These are phyloP conservation scores for Bos indicus DNA, from an alignment of 2,113 vertebrate species.

Conservation along the genomic window DNA sequence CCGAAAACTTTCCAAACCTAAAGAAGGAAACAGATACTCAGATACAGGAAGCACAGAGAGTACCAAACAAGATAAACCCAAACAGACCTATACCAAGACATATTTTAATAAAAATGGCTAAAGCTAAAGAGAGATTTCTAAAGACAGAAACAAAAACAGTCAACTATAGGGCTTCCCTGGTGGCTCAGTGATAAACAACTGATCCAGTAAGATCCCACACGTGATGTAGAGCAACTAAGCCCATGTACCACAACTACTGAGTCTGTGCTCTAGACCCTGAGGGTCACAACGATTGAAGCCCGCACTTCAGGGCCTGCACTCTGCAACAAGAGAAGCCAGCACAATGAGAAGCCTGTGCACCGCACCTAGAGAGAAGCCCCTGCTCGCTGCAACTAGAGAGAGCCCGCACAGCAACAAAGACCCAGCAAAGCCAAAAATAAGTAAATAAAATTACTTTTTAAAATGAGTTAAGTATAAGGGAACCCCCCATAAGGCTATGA, in stretches of 20 bases:
- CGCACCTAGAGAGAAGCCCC: background rate
- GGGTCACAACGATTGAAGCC: background rate
- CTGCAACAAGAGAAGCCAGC: background rate
- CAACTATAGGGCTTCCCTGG: background rate
- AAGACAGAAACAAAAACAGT: background rate
- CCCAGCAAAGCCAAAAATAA: background rate
- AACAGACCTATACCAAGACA: background rate
- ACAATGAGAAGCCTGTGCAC: background rate
- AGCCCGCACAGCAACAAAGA: background rate
- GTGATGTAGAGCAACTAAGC: background rate
- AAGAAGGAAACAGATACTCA: background rate
- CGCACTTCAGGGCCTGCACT: accelerated
- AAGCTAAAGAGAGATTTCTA: background rate
- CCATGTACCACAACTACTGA: background rate
- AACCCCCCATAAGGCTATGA: background rate
- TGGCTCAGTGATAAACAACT: background rate
- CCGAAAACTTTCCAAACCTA: background rate
- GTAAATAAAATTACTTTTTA: background rate
- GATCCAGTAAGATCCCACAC: background rate
- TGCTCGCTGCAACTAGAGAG: background rate
- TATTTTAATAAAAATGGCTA: background rate
- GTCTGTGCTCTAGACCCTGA: background rate
- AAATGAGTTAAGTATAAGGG: background rate
- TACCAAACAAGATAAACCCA: background rate
- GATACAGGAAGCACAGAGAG: background rate